These are phyloP conservation scores for Amphiprion percula DNA, from an alignment of 2,113 vertebrate species.

Conservation along the genomic window DNA sequence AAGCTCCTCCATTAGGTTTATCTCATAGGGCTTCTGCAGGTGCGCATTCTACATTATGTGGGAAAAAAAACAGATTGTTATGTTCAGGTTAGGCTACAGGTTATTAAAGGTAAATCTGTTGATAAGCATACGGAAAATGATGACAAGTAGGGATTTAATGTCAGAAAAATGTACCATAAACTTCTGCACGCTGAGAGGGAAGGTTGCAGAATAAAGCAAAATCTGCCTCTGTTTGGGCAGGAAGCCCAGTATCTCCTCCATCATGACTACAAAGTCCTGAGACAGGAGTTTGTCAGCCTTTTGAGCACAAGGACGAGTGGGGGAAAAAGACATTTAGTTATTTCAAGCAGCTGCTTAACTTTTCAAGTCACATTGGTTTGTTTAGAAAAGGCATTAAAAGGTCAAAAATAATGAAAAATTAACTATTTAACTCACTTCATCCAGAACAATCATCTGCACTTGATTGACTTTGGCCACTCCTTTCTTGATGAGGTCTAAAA, in stretches of 20 bases:
- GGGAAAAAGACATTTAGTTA: neutral
- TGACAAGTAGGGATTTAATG: too few species aligned
- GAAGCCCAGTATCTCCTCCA: constrained; percentile 98
- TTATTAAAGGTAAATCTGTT: neutral
- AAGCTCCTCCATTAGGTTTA: constrained; percentile 99
- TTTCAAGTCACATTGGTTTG: neutral
- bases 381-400: neutral
- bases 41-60: constrained; percentile 88
- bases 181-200: constrained; percentile 98
- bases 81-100: neutral
- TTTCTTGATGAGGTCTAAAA: constrained; percentile 99
- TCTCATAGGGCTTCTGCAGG: constrained; percentile 99
- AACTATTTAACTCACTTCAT: constrained; percentile 89
- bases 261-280: constrained; percentile 99
- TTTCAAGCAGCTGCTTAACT: neutral
- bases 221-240: constrained; percentile 98
- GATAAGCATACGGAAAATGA: neutral
- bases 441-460: constrained; percentile 98
- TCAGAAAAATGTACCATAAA: constrained; percentile 91
- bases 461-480: constrained; percentile 98
- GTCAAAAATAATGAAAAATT: neutral
- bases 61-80: constrained; percentile 12
- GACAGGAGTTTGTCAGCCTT: constrained; percentile 99
- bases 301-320: neutral
- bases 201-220: constrained; percentile 98